phyloP scores from a whole-genome alignment of 2,797 vertebrate genomes.

The Sylvilagus floridanus region DNA sequence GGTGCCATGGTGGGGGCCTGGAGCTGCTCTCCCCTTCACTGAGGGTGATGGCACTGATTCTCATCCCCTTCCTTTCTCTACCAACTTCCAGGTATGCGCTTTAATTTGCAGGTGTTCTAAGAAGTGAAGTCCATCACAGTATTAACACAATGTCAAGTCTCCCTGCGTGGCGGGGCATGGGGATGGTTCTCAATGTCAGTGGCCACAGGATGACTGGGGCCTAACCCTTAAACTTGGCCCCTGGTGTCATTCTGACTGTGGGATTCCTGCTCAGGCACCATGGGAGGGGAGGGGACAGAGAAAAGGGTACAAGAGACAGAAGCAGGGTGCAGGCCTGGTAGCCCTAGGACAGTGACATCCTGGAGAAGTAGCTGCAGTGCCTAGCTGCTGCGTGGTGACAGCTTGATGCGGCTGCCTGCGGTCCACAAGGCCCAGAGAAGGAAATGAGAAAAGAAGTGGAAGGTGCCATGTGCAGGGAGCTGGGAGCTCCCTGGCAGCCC shows the following conservation, averaged over 20 bases:
- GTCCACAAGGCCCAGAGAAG: not conserved
- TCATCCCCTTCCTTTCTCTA: not conserved
- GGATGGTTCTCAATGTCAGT: not conserved
- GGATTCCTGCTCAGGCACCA: not conserved
- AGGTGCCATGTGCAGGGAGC: fast-evolving
- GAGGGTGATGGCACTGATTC: not conserved
- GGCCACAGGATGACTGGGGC: not conserved
- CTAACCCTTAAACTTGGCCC: not conserved
- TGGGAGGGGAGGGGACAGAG: not conserved
- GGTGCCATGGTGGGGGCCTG: not conserved
- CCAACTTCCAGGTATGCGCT: not conserved
- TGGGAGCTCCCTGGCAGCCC: not conserved
- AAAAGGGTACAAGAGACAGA: not conserved
- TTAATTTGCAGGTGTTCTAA: not conserved
- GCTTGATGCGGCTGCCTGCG: no score
- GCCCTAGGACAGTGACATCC: not conserved
- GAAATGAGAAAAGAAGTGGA: not conserved
- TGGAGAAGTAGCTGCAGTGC: not conserved
- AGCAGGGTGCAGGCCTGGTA: not conserved
- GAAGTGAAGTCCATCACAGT: not conserved
- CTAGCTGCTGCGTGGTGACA: no score
- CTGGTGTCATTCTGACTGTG: fast-evolving
- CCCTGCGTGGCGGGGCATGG: no score
- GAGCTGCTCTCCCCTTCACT: not conserved
- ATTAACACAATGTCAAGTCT: not conserved